phyloP scores from a whole-genome alignment of 1,140 invertebrate species.

The Bilobella aurantiaca region DNA sequence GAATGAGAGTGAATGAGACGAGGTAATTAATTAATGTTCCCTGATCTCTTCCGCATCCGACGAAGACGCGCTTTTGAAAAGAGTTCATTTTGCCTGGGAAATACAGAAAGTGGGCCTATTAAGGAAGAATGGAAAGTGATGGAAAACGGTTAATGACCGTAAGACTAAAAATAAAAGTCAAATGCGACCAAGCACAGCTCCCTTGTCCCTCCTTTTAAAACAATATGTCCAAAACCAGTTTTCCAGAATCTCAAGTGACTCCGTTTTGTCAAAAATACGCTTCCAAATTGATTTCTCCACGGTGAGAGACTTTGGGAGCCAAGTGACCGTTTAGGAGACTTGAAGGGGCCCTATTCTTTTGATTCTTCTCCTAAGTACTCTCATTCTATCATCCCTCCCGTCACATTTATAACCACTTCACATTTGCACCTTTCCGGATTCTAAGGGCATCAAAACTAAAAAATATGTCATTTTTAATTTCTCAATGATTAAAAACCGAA shows the following conservation, averaged over 20 bases:
- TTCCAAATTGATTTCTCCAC: slow-evolving; percentile 8
- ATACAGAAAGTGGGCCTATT: background rate
- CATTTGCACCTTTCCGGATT: background rate
- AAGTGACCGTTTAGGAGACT: background rate
- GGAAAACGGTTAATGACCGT: slow-evolving; percentile 6
- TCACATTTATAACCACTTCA: too few species aligned
- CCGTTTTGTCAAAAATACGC: background rate
- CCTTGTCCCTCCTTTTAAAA: background rate
- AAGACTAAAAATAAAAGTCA: background rate
- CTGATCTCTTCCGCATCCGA: background rate
- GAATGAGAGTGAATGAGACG: background rate
- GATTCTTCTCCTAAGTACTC: background rate
- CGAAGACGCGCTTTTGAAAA: background rate
- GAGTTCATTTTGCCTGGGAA: background rate
- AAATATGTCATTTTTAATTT: background rate
- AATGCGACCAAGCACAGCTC: background rate
- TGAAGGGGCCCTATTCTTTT: background rate
- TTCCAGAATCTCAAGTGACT: slow-evolving; percentile 4
- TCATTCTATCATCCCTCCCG: background rate
- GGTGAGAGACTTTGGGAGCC: slow-evolving; percentile 1
- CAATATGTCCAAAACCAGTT: slow-evolving; percentile 1
- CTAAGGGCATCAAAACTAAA: background rate
- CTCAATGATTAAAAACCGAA: background rate
- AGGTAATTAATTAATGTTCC: slow-evolving; percentile 5
- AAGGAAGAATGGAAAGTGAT: background rate